Conservation (phyloP, 2,888 invertebrate species). For the Mythimna albipuncta region DNA sequence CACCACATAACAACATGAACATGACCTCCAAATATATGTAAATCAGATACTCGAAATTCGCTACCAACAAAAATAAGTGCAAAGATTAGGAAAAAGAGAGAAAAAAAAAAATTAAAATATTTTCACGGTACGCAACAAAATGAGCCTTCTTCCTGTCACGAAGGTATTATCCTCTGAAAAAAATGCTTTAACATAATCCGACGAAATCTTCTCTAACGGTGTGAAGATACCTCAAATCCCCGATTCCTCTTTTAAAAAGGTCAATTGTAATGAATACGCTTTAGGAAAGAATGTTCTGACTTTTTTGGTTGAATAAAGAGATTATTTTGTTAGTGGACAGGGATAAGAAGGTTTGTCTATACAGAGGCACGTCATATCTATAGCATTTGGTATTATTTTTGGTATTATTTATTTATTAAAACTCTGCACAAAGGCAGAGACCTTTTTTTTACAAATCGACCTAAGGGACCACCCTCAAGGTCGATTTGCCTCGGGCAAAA, state of each 20-base stretch:
- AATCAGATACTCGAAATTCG: conserved; percentile 21
- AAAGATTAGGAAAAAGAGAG: conserved; percentile 33
- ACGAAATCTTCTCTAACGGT: conserved; percentile 55
- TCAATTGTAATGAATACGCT: conserved; percentile 31
- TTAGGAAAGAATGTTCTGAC: conserved; percentile 10
- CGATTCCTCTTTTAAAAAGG: conserved; percentile 43
- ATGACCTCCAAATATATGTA: not conserved
- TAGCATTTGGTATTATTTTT: not conserved
- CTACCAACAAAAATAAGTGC: conserved; percentile 17
- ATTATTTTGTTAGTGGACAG: conserved; percentile 4
- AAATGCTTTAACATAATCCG: conserved; percentile 54
- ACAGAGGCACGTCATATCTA: not conserved
- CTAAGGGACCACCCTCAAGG: too few relatives aligned
- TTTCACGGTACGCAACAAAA: conserved; percentile 38
- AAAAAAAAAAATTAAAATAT: conserved; percentile 30
- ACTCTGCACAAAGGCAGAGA: too few relatives aligned
- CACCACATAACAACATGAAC: not conserved
- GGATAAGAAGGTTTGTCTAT: not conserved
- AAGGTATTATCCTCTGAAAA: conserved; percentile 51
- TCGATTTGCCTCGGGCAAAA: too few relatives aligned
- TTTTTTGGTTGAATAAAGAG: conserved; percentile 13
- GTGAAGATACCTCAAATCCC: conserved; percentile 53
- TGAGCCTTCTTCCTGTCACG: conserved; percentile 49
- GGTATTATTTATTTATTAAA: too few relatives aligned
- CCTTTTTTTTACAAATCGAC: too few relatives aligned